A percentile compares a stretch with the other conserved stretches of the same genome.
phyloP scores from a whole-genome alignment of 2,797 vertebrate species.

The Enteromius radiatus region DNA sequence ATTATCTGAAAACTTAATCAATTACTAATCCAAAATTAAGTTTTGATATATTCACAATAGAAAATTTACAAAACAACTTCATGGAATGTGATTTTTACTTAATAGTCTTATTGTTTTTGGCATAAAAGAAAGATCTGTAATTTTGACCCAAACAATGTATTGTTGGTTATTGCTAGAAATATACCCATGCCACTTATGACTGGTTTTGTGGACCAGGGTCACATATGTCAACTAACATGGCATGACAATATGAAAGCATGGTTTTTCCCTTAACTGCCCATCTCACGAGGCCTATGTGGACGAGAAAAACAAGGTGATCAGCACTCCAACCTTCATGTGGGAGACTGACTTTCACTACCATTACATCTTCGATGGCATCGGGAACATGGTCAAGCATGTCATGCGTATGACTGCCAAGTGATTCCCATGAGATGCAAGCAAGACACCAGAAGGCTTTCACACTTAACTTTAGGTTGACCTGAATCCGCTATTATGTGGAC shows the following conservation, averaged over 20 bases:
- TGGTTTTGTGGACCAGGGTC: neutral
- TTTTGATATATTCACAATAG: neutral
- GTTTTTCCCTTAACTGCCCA: constrained; percentile 50
- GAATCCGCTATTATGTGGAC: constrained; percentile 44
- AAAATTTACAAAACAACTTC: too few relatives aligned
- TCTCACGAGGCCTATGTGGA: constrained; percentile 76
- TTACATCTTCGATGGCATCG: constrained; percentile 78
- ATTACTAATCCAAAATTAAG: neutral
- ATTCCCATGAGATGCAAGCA: constrained; percentile 43
- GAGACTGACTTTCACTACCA: constrained; percentile 79
- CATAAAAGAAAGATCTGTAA: neutral
- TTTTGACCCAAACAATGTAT: neutral
- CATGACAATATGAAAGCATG: neutral
- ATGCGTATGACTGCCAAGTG: constrained; percentile 75
- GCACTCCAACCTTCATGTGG: constrained; percentile 80
- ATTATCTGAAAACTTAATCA: neutral
- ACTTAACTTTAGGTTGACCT: constrained; percentile 45
- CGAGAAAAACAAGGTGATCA: constrained; percentile 81
- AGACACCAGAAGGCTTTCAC: constrained; percentile 39
- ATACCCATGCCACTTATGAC: neutral
- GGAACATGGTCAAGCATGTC: constrained; percentile 80
- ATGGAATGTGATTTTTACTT: neutral
- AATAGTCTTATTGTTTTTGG: neutral
- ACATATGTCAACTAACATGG: neutral
- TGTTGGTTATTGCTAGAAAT: neutral